Evolutionary conservation across 2,113 vertebrate species (phyloP).

Genomic region (Chionomys nivalis): DNA sequence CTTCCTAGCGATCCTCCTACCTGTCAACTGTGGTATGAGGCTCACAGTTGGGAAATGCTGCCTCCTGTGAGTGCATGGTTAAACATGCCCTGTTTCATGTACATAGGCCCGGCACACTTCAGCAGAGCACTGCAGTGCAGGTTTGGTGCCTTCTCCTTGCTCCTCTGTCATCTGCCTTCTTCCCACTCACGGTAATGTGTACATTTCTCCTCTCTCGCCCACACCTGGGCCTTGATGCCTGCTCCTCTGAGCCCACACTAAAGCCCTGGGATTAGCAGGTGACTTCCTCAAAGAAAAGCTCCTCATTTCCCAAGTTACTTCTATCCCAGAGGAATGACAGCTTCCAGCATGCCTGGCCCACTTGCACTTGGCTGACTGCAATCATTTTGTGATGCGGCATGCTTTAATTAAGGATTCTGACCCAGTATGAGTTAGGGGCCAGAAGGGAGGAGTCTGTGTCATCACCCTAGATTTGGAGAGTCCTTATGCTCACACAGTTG

Average conservation of each 20-base stretch:
- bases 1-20: background rate
- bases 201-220: background rate
- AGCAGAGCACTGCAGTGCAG: background rate
- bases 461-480: background rate
- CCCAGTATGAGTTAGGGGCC: background rate
- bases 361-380: slow-evolving; percentile 33
- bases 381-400: slow-evolving; percentile 34
- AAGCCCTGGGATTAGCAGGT: background rate
- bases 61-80: background rate
- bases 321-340: background rate
- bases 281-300: background rate
- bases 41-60: background rate
- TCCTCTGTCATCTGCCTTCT: background rate
- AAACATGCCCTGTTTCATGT: background rate
- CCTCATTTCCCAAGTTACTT: background rate
- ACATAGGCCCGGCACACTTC: background rate
- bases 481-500: background rate
- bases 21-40: background rate
- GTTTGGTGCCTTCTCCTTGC: background rate
- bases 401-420: slow-evolving; percentile 62
- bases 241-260: background rate
- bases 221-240: slow-evolving; percentile 17
- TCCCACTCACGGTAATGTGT: accelerated
- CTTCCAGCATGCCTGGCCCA: slow-evolving; percentile 10
- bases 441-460: background rate